Base-by-base conservation (phyloP, 2,888 invertebrate genomes). In the Pseudoips prasinana region DNA sequence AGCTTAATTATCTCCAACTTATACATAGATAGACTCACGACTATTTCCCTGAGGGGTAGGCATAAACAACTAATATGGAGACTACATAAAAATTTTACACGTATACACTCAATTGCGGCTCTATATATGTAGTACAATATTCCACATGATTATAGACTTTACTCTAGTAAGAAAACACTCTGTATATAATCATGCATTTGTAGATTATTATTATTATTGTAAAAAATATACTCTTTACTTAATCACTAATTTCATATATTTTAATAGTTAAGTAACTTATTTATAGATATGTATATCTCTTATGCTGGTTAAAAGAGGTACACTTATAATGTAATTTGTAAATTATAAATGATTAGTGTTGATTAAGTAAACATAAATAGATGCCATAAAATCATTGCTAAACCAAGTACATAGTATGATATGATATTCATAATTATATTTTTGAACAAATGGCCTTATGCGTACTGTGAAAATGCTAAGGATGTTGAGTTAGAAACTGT, bases 271-370 rank as follows among this genome's bases (percentile, higher is more conserved):
- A 53, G 49, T 61, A 62, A 63, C 52, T 62, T 57, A 64, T 64
- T 61, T 58, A 64, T n/a, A 20, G 4, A 20, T n/a, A 18, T 5
- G n/a, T n/a, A n/a, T 67, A 64, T 70, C 66, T 73, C 65, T 67
- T 76, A 78, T 70, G 86, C 86, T 86, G 85, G 86, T 86, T 83
- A 84, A 78, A 75, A 75, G 85, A 82, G 84, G 84, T 84, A 84
- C 86, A 85, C 80, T 70, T 81, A 72, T 67, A 69, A 25, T 66
- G 75, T 83, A 84, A 79, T 71, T 69, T 85, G 82, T 85, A 85
- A 76, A 75, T 59, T 30, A 73, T 60, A 53, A 53, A 36, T 34
- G 17, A 20, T 39, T 41, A 36, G 29, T 40, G 46, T 34, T 42
- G 25, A 44, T 10, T 35, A 44, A 52, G 43, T 41, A 40, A 46